Percentiles rank a stretch among this genome's conserved stretches.
Evolutionary conservation across 1,140 invertebrate genomes (phyloP).

Genomic region (Lepidurus packardi): DNA sequence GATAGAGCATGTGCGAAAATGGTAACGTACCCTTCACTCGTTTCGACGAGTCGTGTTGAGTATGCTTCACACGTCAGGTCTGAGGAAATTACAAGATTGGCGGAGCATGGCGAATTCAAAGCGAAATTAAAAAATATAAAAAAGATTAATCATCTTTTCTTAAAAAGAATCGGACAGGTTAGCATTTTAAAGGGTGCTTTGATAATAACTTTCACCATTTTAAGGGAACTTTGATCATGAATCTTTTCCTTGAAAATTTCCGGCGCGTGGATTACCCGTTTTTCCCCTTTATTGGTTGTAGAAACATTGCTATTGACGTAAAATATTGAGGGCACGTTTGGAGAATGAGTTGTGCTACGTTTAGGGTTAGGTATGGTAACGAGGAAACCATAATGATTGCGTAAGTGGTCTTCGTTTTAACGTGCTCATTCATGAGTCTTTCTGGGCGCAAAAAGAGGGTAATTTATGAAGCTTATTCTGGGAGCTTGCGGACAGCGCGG

Average conservation of each 20-base stretch:
- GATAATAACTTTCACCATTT: no score
- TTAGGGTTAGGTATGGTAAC: background rate
- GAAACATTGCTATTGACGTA: background rate
- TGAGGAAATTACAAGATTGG: background rate
- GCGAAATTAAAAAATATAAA: background rate
- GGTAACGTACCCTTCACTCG: background rate
- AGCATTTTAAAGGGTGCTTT: no score
- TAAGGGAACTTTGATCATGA: no score
- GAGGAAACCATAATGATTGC: background rate
- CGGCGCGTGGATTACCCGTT: no score
- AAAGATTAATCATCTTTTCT: no score
- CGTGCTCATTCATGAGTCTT: slow-evolving; percentile 5
- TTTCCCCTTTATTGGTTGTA: background rate
- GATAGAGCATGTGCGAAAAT: slow-evolving; percentile 6
- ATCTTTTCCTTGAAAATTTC: no score
- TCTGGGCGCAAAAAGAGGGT: background rate
- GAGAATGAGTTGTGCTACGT: background rate
- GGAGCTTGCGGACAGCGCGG: background rate
- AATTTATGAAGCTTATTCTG: background rate
- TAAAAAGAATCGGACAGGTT: no score
- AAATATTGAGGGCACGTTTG: background rate
- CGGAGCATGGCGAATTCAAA: background rate
- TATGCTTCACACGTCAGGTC: background rate
- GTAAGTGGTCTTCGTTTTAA: background rate
- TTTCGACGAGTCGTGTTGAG: background rate